phyloP scores from a whole-genome alignment of 2,888 invertebrate species.

The Biston betularia region DNA sequence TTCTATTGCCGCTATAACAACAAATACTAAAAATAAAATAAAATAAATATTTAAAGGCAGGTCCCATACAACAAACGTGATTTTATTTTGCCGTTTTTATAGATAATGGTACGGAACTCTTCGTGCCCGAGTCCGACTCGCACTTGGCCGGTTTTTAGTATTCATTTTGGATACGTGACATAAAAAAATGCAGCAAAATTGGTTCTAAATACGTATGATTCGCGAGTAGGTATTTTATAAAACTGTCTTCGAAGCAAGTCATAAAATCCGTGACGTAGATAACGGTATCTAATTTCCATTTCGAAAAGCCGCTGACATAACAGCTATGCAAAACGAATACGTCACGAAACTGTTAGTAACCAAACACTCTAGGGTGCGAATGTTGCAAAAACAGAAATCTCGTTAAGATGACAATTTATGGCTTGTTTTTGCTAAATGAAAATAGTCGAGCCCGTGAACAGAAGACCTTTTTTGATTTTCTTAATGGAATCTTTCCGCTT shows the following conservation, averaged over 20 bases:
- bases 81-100: too few species aligned
- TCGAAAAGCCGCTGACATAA: conserved; percentile 63
- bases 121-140: too few species aligned
- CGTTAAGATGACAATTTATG: conserved; percentile 87
- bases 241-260: neutral
- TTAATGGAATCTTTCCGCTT: conserved; percentile 85
- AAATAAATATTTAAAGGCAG: too few species aligned
- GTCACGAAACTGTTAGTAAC: conserved; percentile 67
- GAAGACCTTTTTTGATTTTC: conserved; percentile 85
- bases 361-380: conserved; percentile 77
- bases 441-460: conserved; percentile 83
- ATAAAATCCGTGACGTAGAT: conserved; percentile 12
- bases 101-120: too few species aligned
- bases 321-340: conserved; percentile 56
- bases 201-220: neutral
- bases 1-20: too few species aligned
- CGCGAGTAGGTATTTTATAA: neutral
- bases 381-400: conserved; percentile 84
- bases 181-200: neutral
- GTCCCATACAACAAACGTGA: too few species aligned
- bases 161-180: neutral
- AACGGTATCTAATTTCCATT: conserved; percentile 32
- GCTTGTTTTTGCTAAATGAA: conserved; percentile 87
- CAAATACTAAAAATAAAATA: too few species aligned
- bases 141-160: too few species aligned